Percentiles rank a stretch among this genome's conserved stretches.
These are phyloP conservation scores for Lasioglossum vierecki DNA, from an alignment of 2,888 invertebrate species.

Conservation along the genomic window DNA sequence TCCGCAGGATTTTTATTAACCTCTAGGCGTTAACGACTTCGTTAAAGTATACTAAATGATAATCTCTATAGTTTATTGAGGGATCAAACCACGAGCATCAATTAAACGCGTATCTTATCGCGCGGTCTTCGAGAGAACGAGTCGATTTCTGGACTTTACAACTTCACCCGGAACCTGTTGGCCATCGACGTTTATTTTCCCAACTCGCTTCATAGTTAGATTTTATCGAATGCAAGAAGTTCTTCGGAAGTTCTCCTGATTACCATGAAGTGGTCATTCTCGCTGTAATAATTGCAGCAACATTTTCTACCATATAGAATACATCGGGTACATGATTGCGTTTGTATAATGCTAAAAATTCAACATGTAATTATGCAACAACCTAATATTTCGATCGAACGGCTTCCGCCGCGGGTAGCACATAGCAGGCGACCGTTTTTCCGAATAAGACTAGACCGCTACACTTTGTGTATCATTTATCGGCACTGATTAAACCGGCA, in stretches of 20 bases:
- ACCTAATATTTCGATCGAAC: background rate
- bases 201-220: background rate
- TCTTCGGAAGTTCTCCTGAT: no score
- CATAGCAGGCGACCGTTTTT: background rate
- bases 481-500: background rate
- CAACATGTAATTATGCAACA: no score
- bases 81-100: background rate
- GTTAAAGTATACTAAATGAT: background rate
- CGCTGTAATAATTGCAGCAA: no score
- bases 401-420: background rate
- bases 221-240: background rate
- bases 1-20: background rate
- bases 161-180: background rate
- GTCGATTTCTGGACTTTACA: background rate
- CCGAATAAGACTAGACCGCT: background rate
- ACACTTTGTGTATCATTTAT: background rate
- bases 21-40: slow-evolving; percentile 2
- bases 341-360: no score
- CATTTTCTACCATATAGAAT: no score
- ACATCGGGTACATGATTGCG: no score
- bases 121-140: background rate
- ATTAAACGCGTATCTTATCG: background rate
- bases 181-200: background rate
- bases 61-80: background rate
- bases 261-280: no score